Percentiles rank a stretch among this genome's conserved stretches.
phyloP scores from a whole-genome alignment of 2,888 invertebrate genomes.

The Synergus itoensis region DNA sequence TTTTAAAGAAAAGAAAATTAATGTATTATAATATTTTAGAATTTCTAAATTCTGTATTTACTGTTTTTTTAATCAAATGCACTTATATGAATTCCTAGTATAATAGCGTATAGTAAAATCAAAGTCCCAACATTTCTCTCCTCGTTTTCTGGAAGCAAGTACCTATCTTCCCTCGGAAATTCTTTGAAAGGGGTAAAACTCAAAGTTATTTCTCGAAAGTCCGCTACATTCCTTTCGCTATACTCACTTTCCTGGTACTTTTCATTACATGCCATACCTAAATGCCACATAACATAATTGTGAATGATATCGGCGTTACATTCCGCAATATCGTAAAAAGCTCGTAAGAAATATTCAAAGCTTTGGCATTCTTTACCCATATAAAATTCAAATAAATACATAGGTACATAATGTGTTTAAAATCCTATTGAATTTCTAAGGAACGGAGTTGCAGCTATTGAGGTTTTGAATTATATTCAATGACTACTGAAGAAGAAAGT shows the following conservation, averaged over 20 bases:
- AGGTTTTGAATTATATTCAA: background rate
- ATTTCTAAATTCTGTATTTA: no score
- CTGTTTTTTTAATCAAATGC: no score
- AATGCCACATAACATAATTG: background rate
- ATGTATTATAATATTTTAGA: no score
- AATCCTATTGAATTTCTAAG: constrained; percentile 1
- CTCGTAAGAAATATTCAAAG: background rate
- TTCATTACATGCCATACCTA: background rate
- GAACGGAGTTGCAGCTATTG: background rate
- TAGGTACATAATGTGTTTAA: background rate
- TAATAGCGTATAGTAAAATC: background rate
- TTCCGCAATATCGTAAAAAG: background rate
- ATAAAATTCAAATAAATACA: background rate
- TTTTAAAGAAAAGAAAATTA: background rate
- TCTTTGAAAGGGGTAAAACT: constrained; percentile 4
- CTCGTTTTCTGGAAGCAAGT: background rate
- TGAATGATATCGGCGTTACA: background rate
- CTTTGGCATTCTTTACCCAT: background rate
- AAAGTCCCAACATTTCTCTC: background rate
- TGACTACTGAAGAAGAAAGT: no score
- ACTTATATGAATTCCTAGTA: no score
- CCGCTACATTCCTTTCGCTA: background rate
- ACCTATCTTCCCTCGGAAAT: background rate
- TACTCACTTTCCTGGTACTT: background rate
- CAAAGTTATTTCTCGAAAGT: background rate